These are phyloP conservation scores for Furcula furcula DNA, from an alignment of 2,888 invertebrate genomes.

Conservation along the genomic window DNA sequence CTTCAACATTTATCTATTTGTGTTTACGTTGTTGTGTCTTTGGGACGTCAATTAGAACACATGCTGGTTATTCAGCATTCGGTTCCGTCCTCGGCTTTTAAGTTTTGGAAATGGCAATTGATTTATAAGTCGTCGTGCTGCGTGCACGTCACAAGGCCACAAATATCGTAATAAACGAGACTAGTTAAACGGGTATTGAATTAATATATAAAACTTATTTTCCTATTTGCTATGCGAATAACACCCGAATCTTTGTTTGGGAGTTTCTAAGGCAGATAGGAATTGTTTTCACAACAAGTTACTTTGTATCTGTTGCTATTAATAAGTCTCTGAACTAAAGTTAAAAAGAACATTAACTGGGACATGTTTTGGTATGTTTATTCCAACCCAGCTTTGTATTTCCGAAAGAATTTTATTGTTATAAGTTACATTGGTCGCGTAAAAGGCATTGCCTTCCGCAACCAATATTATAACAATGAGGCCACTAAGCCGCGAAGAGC, in stretches of 20 bases:
- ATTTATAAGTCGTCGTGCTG: slow-evolving; percentile 48
- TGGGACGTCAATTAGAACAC: slow-evolving; percentile 22
- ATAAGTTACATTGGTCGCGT: slow-evolving; percentile 16
- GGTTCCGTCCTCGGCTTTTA: slow-evolving; percentile 52
- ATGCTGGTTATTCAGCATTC: slow-evolving; percentile 32
- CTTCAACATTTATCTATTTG: too few species aligned
- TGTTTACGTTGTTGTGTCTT: too few species aligned
- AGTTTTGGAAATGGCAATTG: slow-evolving; percentile 64
- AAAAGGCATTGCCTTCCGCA: slow-evolving; percentile 20
- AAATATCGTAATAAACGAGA: slow-evolving; percentile 29
- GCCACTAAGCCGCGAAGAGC: slow-evolving; percentile 13
- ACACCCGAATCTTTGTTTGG: too few species aligned
- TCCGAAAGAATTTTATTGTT: slow-evolving; percentile 5
- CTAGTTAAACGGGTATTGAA: slow-evolving; percentile 16
- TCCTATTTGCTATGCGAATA: too few species aligned
- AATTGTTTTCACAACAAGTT: too few species aligned
- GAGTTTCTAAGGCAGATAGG: too few species aligned
- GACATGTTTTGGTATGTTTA: too few species aligned
- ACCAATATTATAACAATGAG: slow-evolving; percentile 23
- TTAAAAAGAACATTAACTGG: too few species aligned
- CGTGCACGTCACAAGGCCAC: slow-evolving; percentile 53
- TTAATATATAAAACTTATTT: slow-evolving; percentile 15
- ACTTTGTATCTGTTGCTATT: too few species aligned
- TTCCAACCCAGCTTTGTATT: not conserved
- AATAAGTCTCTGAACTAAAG: too few species aligned